phyloP scores from a whole-genome alignment of 2,888 invertebrate genomes.

The Globia sparganii region DNA sequence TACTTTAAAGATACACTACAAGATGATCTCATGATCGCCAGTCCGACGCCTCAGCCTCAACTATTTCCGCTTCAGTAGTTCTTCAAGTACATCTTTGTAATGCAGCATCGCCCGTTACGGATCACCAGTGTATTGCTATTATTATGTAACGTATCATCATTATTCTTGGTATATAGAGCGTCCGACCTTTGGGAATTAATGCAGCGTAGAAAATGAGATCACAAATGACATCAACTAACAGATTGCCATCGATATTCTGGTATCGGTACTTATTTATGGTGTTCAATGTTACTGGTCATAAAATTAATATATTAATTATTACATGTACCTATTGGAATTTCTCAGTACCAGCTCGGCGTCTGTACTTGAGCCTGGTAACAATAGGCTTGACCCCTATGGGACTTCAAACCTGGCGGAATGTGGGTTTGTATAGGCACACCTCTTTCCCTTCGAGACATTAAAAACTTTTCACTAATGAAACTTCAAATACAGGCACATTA shows the following conservation, averaged over 20 bases:
- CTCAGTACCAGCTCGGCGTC: too few relatives aligned
- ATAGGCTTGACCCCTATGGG: too few relatives aligned
- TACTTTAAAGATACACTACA: not conserved
- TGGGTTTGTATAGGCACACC: too few relatives aligned
- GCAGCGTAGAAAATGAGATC: slow-evolving; percentile 63
- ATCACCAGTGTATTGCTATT: slow-evolving; percentile 12
- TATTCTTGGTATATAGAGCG: slow-evolving; percentile 31
- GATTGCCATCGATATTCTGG: slow-evolving; percentile 6
- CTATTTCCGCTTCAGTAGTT: slow-evolving; percentile 32
- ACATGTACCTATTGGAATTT: too few relatives aligned
- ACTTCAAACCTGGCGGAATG: too few relatives aligned
- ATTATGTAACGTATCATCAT: slow-evolving; percentile 37
- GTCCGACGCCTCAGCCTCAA: not conserved
- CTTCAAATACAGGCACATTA: slow-evolving; percentile 1
- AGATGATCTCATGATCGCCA: not conserved
- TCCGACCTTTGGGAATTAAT: slow-evolving; percentile 52
- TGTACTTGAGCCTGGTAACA: too few relatives aligned
- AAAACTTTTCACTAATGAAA: not conserved
- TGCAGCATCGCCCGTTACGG: slow-evolving; percentile 34
- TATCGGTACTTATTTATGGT: not conserved
- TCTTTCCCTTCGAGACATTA: not conserved
- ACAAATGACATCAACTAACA: slow-evolving; percentile 56
- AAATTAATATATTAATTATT: not conserved
- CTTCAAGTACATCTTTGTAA: slow-evolving; percentile 23
- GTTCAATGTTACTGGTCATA: slow-evolving; percentile 11